These are phyloP conservation scores for Fulica atra DNA, from an alignment of 2,113 vertebrate genomes.

Conservation along the genomic window DNA sequence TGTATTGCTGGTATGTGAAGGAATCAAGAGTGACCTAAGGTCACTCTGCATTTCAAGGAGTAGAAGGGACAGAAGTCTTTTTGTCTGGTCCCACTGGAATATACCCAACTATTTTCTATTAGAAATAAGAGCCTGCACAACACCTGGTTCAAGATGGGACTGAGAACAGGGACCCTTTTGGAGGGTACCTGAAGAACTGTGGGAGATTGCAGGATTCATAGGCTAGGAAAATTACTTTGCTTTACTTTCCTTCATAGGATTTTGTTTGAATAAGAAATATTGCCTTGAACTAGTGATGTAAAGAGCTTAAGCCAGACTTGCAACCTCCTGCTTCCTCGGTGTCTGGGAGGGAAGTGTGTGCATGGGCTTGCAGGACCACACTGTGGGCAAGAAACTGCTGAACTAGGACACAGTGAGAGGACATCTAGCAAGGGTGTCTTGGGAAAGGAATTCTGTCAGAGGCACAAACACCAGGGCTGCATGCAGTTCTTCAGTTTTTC, in stretches of 20 bases:
- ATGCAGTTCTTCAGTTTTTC: background rate
- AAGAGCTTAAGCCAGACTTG: background rate
- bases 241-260: background rate
- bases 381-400: background rate
- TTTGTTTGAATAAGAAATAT: background rate
- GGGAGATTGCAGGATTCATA: background rate
- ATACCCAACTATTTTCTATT: background rate
- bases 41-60: background rate
- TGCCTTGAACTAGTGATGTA: background rate
- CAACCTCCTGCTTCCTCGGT: background rate
- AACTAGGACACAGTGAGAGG: background rate
- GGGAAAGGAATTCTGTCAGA: too few relatives aligned
- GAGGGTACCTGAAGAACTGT: background rate
- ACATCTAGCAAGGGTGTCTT: background rate
- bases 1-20: background rate
- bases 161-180: background rate
- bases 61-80: background rate
- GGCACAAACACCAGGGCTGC: background rate
- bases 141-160: background rate
- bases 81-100: background rate
- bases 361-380: background rate
- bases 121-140: background rate
- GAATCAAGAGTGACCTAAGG: background rate
- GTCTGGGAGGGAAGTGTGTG: rapidly evolving
- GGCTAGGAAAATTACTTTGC: background rate